phyloP scores from a whole-genome alignment of 2,888 invertebrate species.

The Schrankia costaestrigalis region DNA sequence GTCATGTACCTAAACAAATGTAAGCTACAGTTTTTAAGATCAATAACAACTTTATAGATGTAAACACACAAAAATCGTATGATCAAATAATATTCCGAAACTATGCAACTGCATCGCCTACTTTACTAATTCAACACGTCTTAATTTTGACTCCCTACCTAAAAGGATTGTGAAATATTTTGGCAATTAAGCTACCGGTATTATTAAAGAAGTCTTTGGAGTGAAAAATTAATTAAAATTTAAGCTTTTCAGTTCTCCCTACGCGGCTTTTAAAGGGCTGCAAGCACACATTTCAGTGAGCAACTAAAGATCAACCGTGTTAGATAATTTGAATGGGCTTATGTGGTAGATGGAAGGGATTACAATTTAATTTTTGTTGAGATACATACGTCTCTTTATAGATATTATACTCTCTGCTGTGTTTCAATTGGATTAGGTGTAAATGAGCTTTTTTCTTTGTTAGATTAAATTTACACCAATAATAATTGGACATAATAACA shows the following conservation, averaged over 20 bases:
- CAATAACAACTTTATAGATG: slow-evolving; percentile 13
- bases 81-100: slow-evolving; percentile 15
- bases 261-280: slow-evolving; percentile 57
- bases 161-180: slow-evolving; percentile 67
- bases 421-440: too few species aligned
- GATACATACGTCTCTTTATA: too few species aligned
- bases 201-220: slow-evolving; percentile 66
- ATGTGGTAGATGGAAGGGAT: slow-evolving; percentile 48
- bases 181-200: slow-evolving; percentile 62
- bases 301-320: slow-evolving; percentile 71
- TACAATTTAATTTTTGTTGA: slow-evolving; percentile 44
- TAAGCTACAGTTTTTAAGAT: too few species aligned
- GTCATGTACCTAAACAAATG: slow-evolving; percentile 2
- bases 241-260: slow-evolving; percentile 64
- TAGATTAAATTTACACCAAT: too few species aligned
- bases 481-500: too few species aligned
- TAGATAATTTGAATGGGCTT: slow-evolving; percentile 69
- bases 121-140: slow-evolving; percentile 61
- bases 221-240: slow-evolving; percentile 79
- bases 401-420: too few species aligned
- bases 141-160: slow-evolving; percentile 45
- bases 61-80: slow-evolving; percentile 23
- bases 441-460: too few species aligned
- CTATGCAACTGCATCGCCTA: slow-evolving; percentile 42
- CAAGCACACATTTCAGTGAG: slow-evolving; percentile 67